Evolutionary conservation across 1,140 invertebrate genomes (phyloP), one percentile per base, ranked within the genome.

Genomic region (Aphis gossypii): DNA sequence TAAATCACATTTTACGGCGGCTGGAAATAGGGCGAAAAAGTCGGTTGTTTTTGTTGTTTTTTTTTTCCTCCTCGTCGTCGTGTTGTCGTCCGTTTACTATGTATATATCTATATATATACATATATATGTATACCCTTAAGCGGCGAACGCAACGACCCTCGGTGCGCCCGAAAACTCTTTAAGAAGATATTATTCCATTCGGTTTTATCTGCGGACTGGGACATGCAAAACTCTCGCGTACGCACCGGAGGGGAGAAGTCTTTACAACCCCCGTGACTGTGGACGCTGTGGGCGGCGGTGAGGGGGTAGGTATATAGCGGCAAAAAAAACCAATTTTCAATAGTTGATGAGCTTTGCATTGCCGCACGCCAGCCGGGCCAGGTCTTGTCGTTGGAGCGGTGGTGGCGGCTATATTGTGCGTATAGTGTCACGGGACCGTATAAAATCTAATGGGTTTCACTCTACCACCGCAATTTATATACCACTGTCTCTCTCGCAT

Each of bases 161-260:
- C 92, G 92, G 82, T 51, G 92, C 90, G 68, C 68, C 92, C 82
- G 46, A 84, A 93, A 93, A 83, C 82, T 84, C 82, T 93, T 93
- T 84, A 93, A 84, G 82, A 86, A 84, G 82, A 54, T 54, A 84
- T 93, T 54, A 54, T 93, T 84, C 92, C 76, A 54, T 84, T 86
- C 76, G 82, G 92, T 93, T 93, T 93, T 93, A 93, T 93, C 92
- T 93, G 92, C 92, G 92, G 82, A 93, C 92, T 93, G 92, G 92
- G 92, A 93, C 92, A 93, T 86, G 92, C 92, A 86, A 93, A 93
- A 93, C 82, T 56, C 46, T 84, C 82, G 92, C 48, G 82, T 30
- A 35, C 35, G 35, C 48, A 54, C 48, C 46, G 92, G 92, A 56
- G 92, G 76, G 82, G n/a, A 84, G 48, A 30, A 90, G 92, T 93